Conservation (phyloP, 2,797 vertebrate genomes). For the Cetoscarus ocellatus region DNA sequence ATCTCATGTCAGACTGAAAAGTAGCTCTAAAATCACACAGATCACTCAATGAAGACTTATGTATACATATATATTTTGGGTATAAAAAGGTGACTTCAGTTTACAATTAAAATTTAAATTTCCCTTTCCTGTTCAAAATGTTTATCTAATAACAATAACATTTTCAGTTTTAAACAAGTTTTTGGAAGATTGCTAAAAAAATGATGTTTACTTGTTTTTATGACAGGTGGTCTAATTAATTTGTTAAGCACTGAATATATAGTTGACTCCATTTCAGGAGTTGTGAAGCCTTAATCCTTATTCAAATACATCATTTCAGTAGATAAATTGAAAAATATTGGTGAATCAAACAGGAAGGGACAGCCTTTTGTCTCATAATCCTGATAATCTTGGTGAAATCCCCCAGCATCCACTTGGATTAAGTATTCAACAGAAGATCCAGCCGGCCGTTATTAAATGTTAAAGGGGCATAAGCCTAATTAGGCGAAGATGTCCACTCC, state of each 20-base stretch:
- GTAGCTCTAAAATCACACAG: too few relatives aligned
- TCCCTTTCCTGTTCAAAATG: too few relatives aligned
- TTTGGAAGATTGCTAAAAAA: too few relatives aligned
- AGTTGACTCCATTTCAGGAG: neutral
- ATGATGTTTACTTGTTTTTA: too few relatives aligned
- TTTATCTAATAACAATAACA: too few relatives aligned
- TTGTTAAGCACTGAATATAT: neutral
- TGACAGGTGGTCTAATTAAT: too few relatives aligned
- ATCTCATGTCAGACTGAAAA: too few relatives aligned
- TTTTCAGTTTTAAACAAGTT: too few relatives aligned
- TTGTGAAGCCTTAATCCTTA: conserved; percentile 13
- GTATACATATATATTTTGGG: too few relatives aligned
- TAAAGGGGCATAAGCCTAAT: conserved; percentile 83
- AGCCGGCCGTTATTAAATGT: conserved; percentile 83
- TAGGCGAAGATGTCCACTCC: conserved; percentile 78
- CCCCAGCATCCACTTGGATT: conserved; percentile 78
- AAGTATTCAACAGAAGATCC: conserved; percentile 78
- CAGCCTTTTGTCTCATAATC: conserved; percentile 81
- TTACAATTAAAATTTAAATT: too few relatives aligned
- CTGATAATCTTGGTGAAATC: conserved; percentile 83
- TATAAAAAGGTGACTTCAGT: too few relatives aligned
- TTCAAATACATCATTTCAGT: conserved; percentile 14
- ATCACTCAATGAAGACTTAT: too few relatives aligned
- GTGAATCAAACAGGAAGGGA: conserved; percentile 52
- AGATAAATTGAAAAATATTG: conserved; percentile 35